Percentiles rank a stretch among this genome's conserved stretches.
phyloP scores from a whole-genome alignment of 1,140 invertebrate species.

The Hypsibius dujardini region DNA sequence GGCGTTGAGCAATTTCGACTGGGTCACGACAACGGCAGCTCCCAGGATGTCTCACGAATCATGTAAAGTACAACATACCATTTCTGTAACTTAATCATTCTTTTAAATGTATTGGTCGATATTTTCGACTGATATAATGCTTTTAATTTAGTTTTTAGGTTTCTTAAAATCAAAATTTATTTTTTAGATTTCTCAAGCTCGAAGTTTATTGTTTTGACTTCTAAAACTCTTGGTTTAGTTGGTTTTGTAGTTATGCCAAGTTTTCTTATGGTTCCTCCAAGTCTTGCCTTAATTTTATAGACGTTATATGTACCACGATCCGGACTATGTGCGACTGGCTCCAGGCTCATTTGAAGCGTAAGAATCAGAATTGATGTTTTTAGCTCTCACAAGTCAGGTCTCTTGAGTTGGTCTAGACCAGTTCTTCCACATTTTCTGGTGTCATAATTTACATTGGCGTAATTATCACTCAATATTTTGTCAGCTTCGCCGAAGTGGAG shows the following conservation, averaged over 20 bases:
- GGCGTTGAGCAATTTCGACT: constrained; percentile 31
- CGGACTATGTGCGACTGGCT: constrained; percentile 29
- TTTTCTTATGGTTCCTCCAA: not conserved
- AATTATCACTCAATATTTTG: not conserved
- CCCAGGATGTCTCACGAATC: constrained; percentile 31
- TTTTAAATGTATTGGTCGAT: too few species aligned
- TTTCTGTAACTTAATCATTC: too few species aligned
- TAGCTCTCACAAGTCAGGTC: too few species aligned
- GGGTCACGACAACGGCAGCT: constrained; percentile 30
- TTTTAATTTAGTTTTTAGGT: too few species aligned
- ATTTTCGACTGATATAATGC: too few species aligned
- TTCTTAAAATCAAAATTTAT: not conserved
- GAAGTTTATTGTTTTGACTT: too few species aligned
- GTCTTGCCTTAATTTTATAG: constrained; percentile 22
- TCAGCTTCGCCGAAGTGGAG: constrained; percentile 28
- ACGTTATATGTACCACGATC: constrained; percentile 29
- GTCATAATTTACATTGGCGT: too few species aligned
- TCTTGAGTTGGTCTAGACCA: too few species aligned
- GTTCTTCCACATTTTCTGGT: too few species aligned
- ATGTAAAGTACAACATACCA: constrained; percentile 24
- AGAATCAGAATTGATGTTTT: constrained; percentile 18
- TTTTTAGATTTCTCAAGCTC: not conserved
- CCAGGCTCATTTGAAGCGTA: constrained; percentile 29
- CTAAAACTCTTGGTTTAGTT: too few species aligned
- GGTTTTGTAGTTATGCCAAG: too few species aligned